A percentile compares a stretch with the other conserved stretches of the same genome.
phyloP scores from a whole-genome alignment of 2,888 invertebrate species.

The Zygaena filipendulae region DNA sequence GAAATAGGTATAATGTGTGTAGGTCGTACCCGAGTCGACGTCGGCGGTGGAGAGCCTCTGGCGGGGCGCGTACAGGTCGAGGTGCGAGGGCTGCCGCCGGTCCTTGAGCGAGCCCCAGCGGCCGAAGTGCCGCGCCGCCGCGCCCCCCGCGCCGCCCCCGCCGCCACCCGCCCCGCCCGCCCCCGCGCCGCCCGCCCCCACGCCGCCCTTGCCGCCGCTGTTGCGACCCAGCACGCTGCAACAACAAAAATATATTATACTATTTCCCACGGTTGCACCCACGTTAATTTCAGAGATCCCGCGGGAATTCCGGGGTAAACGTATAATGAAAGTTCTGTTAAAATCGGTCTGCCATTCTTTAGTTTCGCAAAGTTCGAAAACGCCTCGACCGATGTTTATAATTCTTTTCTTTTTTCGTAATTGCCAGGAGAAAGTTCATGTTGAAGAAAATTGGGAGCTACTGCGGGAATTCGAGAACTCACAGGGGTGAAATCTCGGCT shows the following conservation, averaged over 20 bases:
- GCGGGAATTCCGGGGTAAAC: no score
- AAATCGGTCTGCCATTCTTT: no score
- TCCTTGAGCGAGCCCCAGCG: slow-evolving; percentile 86
- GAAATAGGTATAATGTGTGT: no score
- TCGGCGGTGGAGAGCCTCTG: slow-evolving; percentile 51
- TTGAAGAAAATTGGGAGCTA: no score
- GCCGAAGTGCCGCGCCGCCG: slow-evolving; percentile 74
- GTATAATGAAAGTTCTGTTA: no score
- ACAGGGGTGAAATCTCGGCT: not conserved
- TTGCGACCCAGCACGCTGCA: slow-evolving; percentile 51
- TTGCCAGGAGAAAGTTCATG: no score
- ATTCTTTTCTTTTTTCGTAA: no score
- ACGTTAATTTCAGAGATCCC: no score
- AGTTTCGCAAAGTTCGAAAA: no score
- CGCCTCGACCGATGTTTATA: no score
- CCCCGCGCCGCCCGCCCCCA: slow-evolving; percentile 66
- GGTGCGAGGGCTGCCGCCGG: slow-evolving; percentile 73
- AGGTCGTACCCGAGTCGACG: slow-evolving; percentile 45
- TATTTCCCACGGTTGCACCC: no score
- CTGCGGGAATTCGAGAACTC: not conserved
- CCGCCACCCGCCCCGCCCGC: slow-evolving; percentile 50
- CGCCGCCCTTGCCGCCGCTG: slow-evolving; percentile 40
- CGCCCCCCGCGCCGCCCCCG: slow-evolving; percentile 45
- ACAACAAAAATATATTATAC: no score
- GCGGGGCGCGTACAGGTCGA: slow-evolving; percentile 49